phyloP scores from a whole-genome alignment of 2,113 vertebrate species.

The Calyptomena viridis region DNA sequence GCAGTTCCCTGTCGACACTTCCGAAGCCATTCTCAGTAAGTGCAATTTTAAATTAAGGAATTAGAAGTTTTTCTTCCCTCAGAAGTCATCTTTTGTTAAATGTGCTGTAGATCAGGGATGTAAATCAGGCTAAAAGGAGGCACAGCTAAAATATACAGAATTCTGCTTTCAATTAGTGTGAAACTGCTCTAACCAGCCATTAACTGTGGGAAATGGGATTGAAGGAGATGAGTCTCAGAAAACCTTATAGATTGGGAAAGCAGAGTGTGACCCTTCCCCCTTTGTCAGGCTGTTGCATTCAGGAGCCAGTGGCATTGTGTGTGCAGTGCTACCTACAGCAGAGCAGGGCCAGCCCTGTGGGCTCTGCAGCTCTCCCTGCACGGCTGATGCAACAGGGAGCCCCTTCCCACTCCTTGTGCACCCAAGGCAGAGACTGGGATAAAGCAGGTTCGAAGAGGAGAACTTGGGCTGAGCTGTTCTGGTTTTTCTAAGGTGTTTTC shows the following conservation, averaged over 20 bases:
- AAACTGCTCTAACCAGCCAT: background rate
- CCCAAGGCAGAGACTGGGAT: background rate
- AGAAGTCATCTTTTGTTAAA: background rate
- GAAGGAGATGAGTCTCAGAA: background rate
- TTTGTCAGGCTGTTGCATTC: background rate
- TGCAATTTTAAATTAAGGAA: background rate
- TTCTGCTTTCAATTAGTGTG: background rate
- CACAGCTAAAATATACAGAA: background rate
- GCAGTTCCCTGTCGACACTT: background rate
- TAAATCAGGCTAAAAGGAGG: too few species aligned
- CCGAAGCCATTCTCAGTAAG: background rate
- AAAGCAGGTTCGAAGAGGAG: background rate
- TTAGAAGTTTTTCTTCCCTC: background rate
- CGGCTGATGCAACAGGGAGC: conserved; percentile 12
- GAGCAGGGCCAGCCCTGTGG: background rate
- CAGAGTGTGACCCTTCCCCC: background rate
- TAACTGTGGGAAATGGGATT: background rate
- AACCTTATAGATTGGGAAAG: background rate
- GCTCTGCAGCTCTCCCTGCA: background rate
- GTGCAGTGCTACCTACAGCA: conserved; percentile 9
- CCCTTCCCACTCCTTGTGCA: background rate
- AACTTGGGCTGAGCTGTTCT: background rate
- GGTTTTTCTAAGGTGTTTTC: background rate
- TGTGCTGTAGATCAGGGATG: background rate
- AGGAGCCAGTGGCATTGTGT: background rate